Base-by-base conservation (phyloP, 2,797 vertebrate species). In the Ispidina lecontei region DNA sequence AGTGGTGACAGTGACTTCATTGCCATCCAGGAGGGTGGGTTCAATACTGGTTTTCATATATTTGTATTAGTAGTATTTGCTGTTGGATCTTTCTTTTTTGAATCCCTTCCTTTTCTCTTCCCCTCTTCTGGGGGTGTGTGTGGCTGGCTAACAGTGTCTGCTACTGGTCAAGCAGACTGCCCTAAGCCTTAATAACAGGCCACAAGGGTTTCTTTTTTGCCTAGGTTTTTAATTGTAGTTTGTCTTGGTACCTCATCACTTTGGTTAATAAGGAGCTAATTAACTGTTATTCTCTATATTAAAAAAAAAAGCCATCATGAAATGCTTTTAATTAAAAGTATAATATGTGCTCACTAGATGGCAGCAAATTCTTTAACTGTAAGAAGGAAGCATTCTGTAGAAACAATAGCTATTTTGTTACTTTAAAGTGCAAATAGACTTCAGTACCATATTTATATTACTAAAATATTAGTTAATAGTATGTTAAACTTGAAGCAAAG, bases 281-380 rank as follows among this genome's bases (percentile, higher is more conserved):
- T 4, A 56, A 65, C 28, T 41, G 12, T 59, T 78, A 35, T 72
- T 60, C 5, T 72, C 1, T 21, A 4, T 49, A 0, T 59, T 49
- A 8, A 25, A 47, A 47, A 47, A 46, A 44, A 23, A 31, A 12
- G 29, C 11, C n/a, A 9, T 62, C 78, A 35, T 75, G 46, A 71
- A 74, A 17, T 43, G 14, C 33, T 81, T 89, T 87, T 74, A 81
- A 77, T 87, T 85, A 62, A 18, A 67, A 77, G 33, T 49, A 11
- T 39, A 51, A 8, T 33, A 19, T 79, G 9, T 63, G 52, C 84
- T 95, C 96, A 85, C 94, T 97, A 97, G 96, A 69, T 96, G 96
- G 96, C 96, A 93, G 96, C 91, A 97, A 62, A 63, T 95, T 89
- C 79, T 74, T 63, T 90, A 87, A 88, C 69, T 70, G 87, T 43